phyloP scores from a whole-genome alignment of 2,888 invertebrate genomes.

The Noctua pronuba region DNA sequence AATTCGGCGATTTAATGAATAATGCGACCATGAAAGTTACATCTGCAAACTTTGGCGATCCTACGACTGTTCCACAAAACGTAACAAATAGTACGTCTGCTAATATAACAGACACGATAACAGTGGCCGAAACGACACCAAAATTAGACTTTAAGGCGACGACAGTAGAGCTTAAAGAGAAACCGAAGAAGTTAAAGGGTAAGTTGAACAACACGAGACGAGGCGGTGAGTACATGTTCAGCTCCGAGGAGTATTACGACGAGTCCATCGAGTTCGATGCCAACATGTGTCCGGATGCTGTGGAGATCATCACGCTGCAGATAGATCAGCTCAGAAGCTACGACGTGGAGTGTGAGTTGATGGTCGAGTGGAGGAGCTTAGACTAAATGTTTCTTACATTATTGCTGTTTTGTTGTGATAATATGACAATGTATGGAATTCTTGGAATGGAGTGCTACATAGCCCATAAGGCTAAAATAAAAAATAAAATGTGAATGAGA shows the following conservation, averaged over 20 bases:
- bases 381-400: constrained; percentile 38
- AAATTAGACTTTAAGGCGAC: constrained; percentile 36
- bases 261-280: constrained; percentile 74
- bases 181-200: not conserved
- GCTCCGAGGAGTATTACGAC: constrained; percentile 83
- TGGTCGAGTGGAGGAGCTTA: constrained; percentile 80
- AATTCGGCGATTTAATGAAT: not conserved
- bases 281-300: constrained; percentile 72
- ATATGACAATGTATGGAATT: not conserved
- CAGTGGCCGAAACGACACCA: constrained; percentile 32
- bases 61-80: constrained; percentile 17
- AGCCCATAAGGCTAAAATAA: not conserved
- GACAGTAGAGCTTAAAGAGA: constrained; percentile 22
- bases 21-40: constrained; percentile 23
- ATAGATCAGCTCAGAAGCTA: constrained; percentile 78
- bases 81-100: not conserved
- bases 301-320: constrained; percentile 76
- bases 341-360: constrained; percentile 80
- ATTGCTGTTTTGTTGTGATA: constrained; percentile 13
- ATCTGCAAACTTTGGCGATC: constrained; percentile 1
- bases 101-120: constrained; percentile 30
- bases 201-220: constrained; percentile 67
- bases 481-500: not conserved
- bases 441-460: not conserved
- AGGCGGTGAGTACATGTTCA: constrained; percentile 80